These are phyloP conservation scores for Stenolophus ochropezus DNA, from an alignment of 2,888 invertebrate species.

Conservation along the genomic window DNA sequence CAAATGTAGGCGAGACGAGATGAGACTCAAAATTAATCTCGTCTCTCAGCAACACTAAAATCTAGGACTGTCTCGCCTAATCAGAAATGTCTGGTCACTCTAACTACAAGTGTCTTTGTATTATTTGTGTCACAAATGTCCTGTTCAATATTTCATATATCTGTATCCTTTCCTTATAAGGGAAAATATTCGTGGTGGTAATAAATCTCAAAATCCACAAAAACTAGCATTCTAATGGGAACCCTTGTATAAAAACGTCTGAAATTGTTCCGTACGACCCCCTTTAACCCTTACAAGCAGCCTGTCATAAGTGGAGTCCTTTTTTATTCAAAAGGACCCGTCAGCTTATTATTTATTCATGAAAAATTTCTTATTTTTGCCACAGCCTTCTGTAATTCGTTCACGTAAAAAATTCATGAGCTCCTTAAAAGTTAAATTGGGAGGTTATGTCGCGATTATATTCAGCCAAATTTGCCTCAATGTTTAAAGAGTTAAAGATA, in stretches of 20 bases:
- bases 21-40: too few relatives aligned
- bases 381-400: constrained; percentile 13
- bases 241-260: constrained; percentile 28
- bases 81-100: too few relatives aligned
- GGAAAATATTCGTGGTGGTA: neutral
- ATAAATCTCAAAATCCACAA: neutral
- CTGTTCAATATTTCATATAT: too few relatives aligned
- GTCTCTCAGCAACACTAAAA: too few relatives aligned
- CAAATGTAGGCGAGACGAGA: too few relatives aligned
- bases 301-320: constrained; percentile 24
- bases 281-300: neutral
- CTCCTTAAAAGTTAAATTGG: constrained; percentile 22
- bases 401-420: constrained; percentile 30
- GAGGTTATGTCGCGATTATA: constrained; percentile 23
- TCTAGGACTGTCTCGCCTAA: too few relatives aligned
- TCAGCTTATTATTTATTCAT: constrained; percentile 36
- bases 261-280: neutral
- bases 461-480: constrained; percentile 9
- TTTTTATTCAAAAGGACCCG: constrained; percentile 37
- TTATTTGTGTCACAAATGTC: too few relatives aligned
- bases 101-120: too few relatives aligned
- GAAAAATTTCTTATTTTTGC: constrained; percentile 43
- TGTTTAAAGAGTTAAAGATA: too few relatives aligned
- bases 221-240: constrained; percentile 9
- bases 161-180: too few relatives aligned